phyloP scores from a whole-genome alignment of 2,797 vertebrate genomes.

The Ctenosaura bakeri region DNA sequence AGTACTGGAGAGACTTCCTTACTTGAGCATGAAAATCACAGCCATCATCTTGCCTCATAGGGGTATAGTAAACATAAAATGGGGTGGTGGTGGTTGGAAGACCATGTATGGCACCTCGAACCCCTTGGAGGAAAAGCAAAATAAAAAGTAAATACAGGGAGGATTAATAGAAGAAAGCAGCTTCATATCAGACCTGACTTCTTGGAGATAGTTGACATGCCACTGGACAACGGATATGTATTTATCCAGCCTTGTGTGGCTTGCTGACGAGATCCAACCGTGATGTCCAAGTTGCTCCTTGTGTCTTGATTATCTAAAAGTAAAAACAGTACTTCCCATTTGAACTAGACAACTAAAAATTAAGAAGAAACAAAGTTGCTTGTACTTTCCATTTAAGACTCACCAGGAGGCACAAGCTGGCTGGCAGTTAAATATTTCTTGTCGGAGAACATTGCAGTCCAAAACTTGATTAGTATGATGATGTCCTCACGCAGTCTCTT shows the following conservation, averaged over 20 bases:
- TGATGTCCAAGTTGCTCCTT: conserved; percentile 91
- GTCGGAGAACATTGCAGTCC: conserved; percentile 97
- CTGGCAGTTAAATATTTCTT: conserved; percentile 97
- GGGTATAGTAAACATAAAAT: background rate
- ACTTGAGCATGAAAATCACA: background rate
- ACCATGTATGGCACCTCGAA: background rate
- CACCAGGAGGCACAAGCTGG: conserved; percentile 94
- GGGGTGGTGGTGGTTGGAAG: too few relatives aligned
- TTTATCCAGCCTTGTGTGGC: conserved; percentile 98
- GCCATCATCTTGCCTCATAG: background rate
- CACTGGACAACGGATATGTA: conserved; percentile 96
- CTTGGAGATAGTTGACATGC: conserved; percentile 98
- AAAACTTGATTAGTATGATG: conserved; percentile 94
- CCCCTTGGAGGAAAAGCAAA: background rate
- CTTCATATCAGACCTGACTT: conserved; percentile 88
- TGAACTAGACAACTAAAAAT: background rate
- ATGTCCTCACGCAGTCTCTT: conserved; percentile 96
- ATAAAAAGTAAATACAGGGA: background rate
- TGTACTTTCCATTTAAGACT: conserved; percentile 68
- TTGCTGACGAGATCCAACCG: conserved; percentile 92
- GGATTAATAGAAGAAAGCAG: background rate
- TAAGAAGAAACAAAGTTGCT: background rate
- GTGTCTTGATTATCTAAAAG: conserved; percentile 94
- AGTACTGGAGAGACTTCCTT: background rate
- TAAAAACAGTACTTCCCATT: conserved; percentile 36